Base-by-base conservation (phyloP, 1,140 invertebrate species). In the Drosophila prosaltans region DNA sequence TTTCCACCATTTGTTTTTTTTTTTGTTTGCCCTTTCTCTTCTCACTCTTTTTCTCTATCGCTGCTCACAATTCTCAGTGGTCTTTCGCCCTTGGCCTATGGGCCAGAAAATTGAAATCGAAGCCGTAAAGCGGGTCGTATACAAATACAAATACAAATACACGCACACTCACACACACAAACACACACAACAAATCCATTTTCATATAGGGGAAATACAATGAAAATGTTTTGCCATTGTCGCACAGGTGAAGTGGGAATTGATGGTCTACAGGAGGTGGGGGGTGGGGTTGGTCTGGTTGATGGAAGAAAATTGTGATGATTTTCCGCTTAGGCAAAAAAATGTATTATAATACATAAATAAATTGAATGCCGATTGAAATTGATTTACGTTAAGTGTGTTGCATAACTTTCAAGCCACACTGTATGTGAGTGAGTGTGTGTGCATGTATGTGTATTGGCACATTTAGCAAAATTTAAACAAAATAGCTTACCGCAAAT, bases 21-120 rank as follows among this genome's bases (percentile, higher is more conserved):
- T 10, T 9, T 28, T n/a, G 21, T 28, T n/a, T 30, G 21, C 21
- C 24, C 32, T 24, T 48, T 32, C 16, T 16, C 16, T 16, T 16
- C 16, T 16, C 16, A 16, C 51, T 69, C 32, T 68, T 59, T 51
- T 51, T 9, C 21, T 51, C 45, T 26, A 21, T 51, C 21, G 45
- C 45, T 24, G 8, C 45, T 51, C 45, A 51, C 45, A 51, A 51
- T 51, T 51, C 45, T 51, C 45, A 51, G 45, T 51, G 45, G 45
- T 51, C 45, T 51, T 51, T 51, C 45, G 45, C 60, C 76, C 40
- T 61, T 41, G 62, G 81, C 69, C 72, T 73, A 72, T 68, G 61
- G 78, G 68, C 64, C 40, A 61, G 78, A 81, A 84, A 85, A 85
- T 84, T 84, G 74, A 84, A 85, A 85, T 84, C 78, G 82, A 85